phyloP scores from a whole-genome alignment of 2,113 vertebrate species.

The Macquaria ambigua region DNA sequence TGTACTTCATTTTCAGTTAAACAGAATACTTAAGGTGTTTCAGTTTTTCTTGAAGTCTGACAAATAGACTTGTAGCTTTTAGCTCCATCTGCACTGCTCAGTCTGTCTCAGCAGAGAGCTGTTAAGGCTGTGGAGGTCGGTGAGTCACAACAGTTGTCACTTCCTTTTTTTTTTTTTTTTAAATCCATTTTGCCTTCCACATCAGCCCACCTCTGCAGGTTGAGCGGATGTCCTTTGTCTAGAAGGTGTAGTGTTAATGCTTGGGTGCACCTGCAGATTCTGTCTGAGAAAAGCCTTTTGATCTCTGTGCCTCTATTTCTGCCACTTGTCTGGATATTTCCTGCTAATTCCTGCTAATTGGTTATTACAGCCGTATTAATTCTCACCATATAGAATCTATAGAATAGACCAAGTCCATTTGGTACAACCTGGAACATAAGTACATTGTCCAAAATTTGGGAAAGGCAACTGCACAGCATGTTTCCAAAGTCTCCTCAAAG shows the following conservation, averaged over 20 bases:
- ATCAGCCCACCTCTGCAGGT: background rate
- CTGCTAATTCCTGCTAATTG: background rate
- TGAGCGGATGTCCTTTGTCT: conserved; percentile 11
- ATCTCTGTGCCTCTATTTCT: conserved; percentile 1
- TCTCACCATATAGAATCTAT: too few relatives aligned
- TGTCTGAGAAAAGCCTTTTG: background rate
- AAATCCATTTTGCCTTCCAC: background rate
- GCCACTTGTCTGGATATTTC: background rate
- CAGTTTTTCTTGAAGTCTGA: background rate
- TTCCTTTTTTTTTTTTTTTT: background rate
- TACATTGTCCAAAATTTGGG: too few relatives aligned
- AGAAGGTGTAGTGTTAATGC: conserved; percentile 10
- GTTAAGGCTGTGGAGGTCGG: background rate
- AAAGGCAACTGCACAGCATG: background rate
- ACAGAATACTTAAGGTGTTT: background rate
- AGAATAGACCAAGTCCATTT: background rate
- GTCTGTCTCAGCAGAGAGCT: background rate
- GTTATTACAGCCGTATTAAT: background rate
- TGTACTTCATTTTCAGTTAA: too few relatives aligned
- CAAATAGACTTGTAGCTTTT: background rate
- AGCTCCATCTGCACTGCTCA: background rate
- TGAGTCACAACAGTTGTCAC: conserved; percentile 18
- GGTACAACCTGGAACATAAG: background rate
- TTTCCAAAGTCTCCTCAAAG: background rate
- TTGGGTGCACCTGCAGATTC: background rate